Evolutionary conservation across 2,888 invertebrate species (phyloP).

Genomic region (Meghimatium bilineatum): DNA sequence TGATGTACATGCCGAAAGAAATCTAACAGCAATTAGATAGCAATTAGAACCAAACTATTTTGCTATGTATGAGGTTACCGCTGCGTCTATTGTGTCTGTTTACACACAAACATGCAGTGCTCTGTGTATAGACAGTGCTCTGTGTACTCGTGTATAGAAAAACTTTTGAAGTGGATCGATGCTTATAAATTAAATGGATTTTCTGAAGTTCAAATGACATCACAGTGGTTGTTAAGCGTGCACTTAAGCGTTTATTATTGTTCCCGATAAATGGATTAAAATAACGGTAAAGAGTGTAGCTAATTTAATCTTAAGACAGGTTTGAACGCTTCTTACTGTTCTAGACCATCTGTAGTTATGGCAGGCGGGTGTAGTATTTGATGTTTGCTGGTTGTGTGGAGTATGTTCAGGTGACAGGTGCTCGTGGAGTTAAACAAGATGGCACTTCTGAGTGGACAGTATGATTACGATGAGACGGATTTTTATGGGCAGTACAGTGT

Average conservation of each 20-base stretch:
- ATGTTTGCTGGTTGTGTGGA: not conserved
- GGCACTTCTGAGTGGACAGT: slow-evolving; percentile 18
- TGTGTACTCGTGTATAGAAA: too few species aligned
- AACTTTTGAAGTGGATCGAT: not conserved
- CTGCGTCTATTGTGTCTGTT: too few species aligned
- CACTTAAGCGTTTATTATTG: not conserved
- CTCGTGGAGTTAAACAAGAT: not conserved
- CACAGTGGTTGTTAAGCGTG: not conserved
- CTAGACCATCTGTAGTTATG: not conserved
- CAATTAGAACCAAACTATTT: too few species aligned
- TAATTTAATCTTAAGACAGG: not conserved
- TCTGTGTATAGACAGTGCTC: too few species aligned
- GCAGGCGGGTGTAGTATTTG: not conserved
- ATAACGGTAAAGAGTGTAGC: not conserved
- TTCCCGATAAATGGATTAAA: not conserved
- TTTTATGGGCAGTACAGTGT: slow-evolving; percentile 39
- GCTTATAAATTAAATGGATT: not conserved
- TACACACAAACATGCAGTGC: too few species aligned
- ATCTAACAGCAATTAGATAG: too few species aligned
- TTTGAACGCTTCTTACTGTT: not conserved
- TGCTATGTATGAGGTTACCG: too few species aligned
- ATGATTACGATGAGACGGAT: slow-evolving; percentile 42
- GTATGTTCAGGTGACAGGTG: not conserved
- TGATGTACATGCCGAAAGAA: too few species aligned
- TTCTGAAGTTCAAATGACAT: not conserved